Base-by-base conservation (phyloP, 2,113 vertebrate species). In the Pao palembangensis region DNA sequence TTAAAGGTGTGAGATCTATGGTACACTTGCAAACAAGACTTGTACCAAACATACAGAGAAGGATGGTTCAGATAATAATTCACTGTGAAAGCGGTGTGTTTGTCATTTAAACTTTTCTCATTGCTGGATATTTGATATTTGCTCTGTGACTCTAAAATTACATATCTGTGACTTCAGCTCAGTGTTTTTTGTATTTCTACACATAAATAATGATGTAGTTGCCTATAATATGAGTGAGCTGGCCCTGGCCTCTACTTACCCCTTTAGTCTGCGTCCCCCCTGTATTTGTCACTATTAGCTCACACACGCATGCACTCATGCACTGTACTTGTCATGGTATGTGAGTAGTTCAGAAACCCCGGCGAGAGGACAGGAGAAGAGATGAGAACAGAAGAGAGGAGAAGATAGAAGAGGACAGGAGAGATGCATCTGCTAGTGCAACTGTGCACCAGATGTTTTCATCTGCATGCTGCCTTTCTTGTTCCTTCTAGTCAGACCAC, bases 371-470 rank as follows among this genome's bases (percentile, higher is more conserved):
- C 63, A 54, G 41, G 61, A 51, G 49, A 19, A 58, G 71, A 46
- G 58, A 41, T 67, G 64, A 51, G 47, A 57, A 56, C 61, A 53
- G 60, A 21, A 57, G 61, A 51, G 49, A 19, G 60, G 71, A 46
- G 58, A 41, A 56, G 47, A 70, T 66, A 60, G 71, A 53, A 71
- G 79, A 75, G 66, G 79, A 72, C 67, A 73, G 34, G 77, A 78
- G 81, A 82, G 79, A 70, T 73, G 81, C 68, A 67, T 79, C 60
- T 71, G 70, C 78, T 76, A 73, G 70, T 82, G 81, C 88, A 90
- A 91, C 88, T 92, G 89, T 80, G 84, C 61, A 74, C 86, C 91
- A 92, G 89, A 92, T 92, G 91, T 91, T 89, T 73, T 76, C 71
- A 63, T 63, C 65, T 85, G 64, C 68, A 71, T 21, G 52, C 69